Evolutionary conservation across 1,140 invertebrate genomes (phyloP), one percentile per base, ranked within the genome.

Genomic region (Triops cancriformis): DNA sequence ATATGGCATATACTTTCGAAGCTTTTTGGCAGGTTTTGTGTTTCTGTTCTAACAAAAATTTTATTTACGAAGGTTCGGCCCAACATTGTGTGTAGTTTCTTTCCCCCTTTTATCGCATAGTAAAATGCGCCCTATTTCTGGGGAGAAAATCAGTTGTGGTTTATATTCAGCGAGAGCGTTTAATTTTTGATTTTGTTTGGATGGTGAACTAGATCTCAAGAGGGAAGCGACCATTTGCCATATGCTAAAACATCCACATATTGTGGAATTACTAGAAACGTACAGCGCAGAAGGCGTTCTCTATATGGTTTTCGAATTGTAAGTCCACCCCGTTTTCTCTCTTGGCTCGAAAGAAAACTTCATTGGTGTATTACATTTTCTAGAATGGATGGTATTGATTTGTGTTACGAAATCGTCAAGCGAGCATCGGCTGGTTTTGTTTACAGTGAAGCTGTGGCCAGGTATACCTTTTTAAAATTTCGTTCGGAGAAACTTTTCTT

Each of bases 301-400:
- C 2, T 98, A 98, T 84, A 98, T 99, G 97, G 95, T 99, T 79
- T 98, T 98, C 87, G 97, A 99, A 91, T 97, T 95, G 97, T 98
- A 89, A 96, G 95, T 73, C 77, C n/a, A n/a, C 73, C 23, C 6
- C 27, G 9, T 74, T 80, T 79, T 75, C 23, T 77, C 23, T 79
- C 76, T 9, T 41, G 12, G 18, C 45, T 76, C 74, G 27, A 31
- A 26, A 23, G 1, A 10, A n/a, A 74, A 26, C 23, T 26, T 31
- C 9, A 31, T 23, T 26, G 12, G 73, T 82, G 79, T 79, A 80
- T 84, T 80, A 83, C 85, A 81, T 81, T 85, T 90, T 92, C 82
- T 89, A 98, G 97, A 86, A 98, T 98, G 96, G 95, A 98, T 86
- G 98, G 97, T 76, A 93, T 95, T 45, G 97, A 99, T 87, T 89